A percentile compares a stretch with the other conserved stretches of the same genome.
Conservation (phyloP, 92 coral and sea anemone species). For the Phenganax stokvisi region DNA sequence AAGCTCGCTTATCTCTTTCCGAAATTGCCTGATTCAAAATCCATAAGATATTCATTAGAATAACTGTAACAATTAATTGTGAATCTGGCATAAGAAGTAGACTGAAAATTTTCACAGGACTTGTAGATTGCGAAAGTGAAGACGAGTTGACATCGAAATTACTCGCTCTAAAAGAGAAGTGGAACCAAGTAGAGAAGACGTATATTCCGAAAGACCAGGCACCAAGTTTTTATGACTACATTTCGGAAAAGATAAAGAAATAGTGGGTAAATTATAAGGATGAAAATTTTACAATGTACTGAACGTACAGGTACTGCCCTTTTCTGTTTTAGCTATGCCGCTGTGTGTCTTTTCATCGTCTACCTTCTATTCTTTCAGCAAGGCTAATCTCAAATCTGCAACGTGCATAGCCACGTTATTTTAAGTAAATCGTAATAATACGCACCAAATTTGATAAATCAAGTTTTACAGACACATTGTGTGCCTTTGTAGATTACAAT, state of each 20-base stretch:
- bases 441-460: no score
- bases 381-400: no score
- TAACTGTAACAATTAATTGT: no score
- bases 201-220: not conserved
- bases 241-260: not conserved
- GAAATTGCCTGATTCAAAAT: no score
- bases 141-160: not conserved
- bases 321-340: not conserved
- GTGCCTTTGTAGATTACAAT: not conserved
- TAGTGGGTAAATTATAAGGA: no score
- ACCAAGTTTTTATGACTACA: not conserved
- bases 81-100: no score
- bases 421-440: no score
- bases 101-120: not conserved
- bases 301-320: no score
- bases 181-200: not conserved
- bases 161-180: not conserved
- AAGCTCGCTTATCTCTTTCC: no score
- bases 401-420: no score
- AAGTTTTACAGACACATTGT: not conserved
- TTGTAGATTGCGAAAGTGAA: not conserved
- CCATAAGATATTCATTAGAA: no score
- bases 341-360: not conserved
- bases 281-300: not conserved
- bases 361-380: no score